Evolutionary conservation across 2,113 vertebrate genomes (phyloP), one percentile per base, ranked within the genome.

Genomic region (Sialia sialis): DNA sequence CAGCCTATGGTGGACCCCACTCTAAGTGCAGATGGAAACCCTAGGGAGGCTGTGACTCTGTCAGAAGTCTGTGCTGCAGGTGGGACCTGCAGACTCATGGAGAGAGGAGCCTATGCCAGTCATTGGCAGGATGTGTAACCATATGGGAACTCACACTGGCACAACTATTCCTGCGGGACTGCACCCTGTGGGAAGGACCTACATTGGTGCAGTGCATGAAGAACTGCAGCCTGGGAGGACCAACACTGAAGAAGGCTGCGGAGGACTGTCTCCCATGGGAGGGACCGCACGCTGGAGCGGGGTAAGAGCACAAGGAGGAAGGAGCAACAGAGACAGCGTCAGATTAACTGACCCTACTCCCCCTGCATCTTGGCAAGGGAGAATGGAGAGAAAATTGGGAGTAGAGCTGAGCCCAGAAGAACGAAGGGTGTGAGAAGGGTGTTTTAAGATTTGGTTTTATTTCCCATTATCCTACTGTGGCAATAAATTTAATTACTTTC

Each of bases 271-370:
- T 30, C 25, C 10, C 10, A 30, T 9, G 16, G 20, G 30, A 67
- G 21, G 8, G 13, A 43, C 6, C 7, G 30, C 54, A 30, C 0
- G 0, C 7, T 34, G 32, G 30, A 60, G 20, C 43, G 81, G 30
- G 10, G 13, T 21, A 70, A 38, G 30, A 84, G 10, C 2, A 7
- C 2, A 16, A 89, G 23, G 7, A 75, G 16, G 4, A 70, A 76
- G 22, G 18, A 48, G 14, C 3, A 3, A 66, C 15, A 64, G 38
- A 75, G 32, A 44, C 32, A 44, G 19, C 0, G 0, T 21, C 29
- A 25, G 68, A 44, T 14, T 13, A 66, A 59, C 26, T 43, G 38
- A 49, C 18, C 13, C 7, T 20, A 39, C 36, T 44, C 8, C 32
- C 22, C 27, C 17, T 49, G 39, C 5, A 20, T 43, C 8, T 5